phyloP scores from a whole-genome alignment of 1,140 invertebrate genomes.

The Saxidomus purpurata region DNA sequence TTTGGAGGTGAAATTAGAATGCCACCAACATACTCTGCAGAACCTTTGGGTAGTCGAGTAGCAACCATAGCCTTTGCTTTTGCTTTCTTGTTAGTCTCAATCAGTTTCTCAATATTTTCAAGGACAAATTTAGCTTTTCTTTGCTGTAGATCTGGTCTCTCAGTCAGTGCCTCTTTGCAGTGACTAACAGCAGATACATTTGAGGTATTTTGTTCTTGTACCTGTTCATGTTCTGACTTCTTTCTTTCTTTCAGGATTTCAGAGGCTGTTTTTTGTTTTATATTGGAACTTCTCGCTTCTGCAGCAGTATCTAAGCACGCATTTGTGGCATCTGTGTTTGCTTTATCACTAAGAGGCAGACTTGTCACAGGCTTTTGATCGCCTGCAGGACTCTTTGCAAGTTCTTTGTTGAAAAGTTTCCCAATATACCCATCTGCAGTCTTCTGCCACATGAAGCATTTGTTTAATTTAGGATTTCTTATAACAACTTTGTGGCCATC shows the following conservation, averaged over 20 bases:
- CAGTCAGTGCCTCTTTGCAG: neutral
- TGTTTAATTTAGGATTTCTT: slow-evolving; percentile 55
- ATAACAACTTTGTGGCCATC: slow-evolving; percentile 64
- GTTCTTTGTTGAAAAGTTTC: slow-evolving; percentile 59
- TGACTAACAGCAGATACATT: neutral
- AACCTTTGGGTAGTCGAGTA: neutral
- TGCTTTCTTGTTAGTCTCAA: slow-evolving; percentile 16
- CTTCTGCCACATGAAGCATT: slow-evolving; percentile 64
- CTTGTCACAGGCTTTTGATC: neutral
- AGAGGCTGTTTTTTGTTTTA: neutral
- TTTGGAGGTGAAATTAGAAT: slow-evolving; percentile 27
- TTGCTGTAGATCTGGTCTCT: neutral
- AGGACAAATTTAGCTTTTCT: slow-evolving; percentile 20
- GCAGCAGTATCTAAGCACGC: neutral
- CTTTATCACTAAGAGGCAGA: neutral
- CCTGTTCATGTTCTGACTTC: neutral
- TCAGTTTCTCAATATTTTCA: slow-evolving; percentile 44
- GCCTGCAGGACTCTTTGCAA: neutral
- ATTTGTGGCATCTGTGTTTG: neutral
- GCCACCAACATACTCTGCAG: slow-evolving; percentile 62
- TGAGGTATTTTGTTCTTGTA: neutral
- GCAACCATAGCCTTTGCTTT: neutral
- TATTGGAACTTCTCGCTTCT: neutral
- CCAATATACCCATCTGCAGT: slow-evolving; percentile 61
- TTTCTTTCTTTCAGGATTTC: neutral